Percentiles rank a stretch among this genome's conserved stretches.
These are phyloP conservation scores for Zonotrichia leucophrys DNA, from an alignment of 2,113 vertebrate species.

Conservation along the genomic window DNA sequence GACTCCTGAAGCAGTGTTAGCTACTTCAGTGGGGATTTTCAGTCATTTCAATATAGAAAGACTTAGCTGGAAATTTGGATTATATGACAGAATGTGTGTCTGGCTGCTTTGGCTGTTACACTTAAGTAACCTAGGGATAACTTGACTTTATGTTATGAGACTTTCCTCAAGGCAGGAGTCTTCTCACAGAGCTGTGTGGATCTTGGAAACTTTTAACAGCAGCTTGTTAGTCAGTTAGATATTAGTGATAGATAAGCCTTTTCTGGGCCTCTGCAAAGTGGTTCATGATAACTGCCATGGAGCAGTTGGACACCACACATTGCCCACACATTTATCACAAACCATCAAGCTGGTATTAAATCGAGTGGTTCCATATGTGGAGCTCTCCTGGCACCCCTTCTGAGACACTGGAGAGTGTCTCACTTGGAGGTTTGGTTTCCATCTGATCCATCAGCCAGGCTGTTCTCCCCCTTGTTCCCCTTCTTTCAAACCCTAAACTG, in stretches of 20 bases:
- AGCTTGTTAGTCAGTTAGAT: not conserved
- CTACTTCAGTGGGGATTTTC: not conserved
- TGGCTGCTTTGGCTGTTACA: not conserved
- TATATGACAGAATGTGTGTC: not conserved
- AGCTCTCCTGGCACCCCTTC: not conserved
- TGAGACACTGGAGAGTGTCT: too few species aligned
- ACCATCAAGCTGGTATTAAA: not conserved
- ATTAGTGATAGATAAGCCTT: not conserved
- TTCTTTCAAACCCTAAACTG: not conserved
- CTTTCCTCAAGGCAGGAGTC: not conserved
- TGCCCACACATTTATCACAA: not conserved
- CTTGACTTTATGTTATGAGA: not conserved
- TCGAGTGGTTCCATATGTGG: rapidly evolving
- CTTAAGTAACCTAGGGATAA: not conserved
- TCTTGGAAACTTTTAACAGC: not conserved
- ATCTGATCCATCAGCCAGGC: not conserved
- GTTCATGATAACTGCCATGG: not conserved
- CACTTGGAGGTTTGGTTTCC: not conserved
- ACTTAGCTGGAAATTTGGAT: not conserved
- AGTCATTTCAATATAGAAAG: not conserved
- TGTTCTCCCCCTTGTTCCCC: not conserved
- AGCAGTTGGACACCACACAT: not conserved
- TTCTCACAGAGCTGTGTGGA: not conserved
- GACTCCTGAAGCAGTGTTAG: not conserved
- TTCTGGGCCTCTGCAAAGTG: not conserved